Evolutionary conservation across 92 coral and sea anemone genomes (phyloP), one percentile per base, ranked within the genome.

Genomic region (Phenganax subtilis): DNA sequence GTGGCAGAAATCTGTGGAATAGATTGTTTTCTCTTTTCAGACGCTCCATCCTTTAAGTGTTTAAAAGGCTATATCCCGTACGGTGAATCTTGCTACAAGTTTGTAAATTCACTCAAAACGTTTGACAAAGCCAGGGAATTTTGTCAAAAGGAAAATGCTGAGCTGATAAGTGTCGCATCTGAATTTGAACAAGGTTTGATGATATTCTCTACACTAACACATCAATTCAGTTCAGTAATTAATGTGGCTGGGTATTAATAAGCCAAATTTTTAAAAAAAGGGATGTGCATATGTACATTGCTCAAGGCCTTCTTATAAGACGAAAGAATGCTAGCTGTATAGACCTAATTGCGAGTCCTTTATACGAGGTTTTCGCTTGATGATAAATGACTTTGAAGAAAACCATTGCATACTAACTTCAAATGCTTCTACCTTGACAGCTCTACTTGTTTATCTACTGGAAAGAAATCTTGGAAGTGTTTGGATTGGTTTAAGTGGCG

Each of bases 401-500:
- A 20, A 58, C 14, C 63, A 6, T 3, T 58, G 3, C 63, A 20
- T 58, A 20, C 15, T 10, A n/a, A 14, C 25, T 62, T 62, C 6
- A 0, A 37, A 37, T 73, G 9, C 52, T 52, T 73, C 71, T 51
- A 27, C 31, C 52, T 27, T 59, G 31, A 47, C 67, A 51, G 76
- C 71, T 55, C 20, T 72, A 7, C 77, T 66, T 17, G 60, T 90
- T 87, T 97, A 91, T 9, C 84, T 81, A 67, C n/a, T 92, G 75
- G 87, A 90, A 8, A 68, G 89, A 20, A 87, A 85, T 59, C 81
- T 96, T 82, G 94, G 97, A n/a, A 84, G 86, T 73, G 88, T 96
- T 64, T 96, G 99, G 99, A 86, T 87, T 54, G 99, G 99, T 56
- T 55, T 96, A 80, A 56, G 65, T 8, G 85, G 89, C 20, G 85